phyloP scores from a whole-genome alignment of 2,888 invertebrate species.

The Phaedon cochleariae region DNA sequence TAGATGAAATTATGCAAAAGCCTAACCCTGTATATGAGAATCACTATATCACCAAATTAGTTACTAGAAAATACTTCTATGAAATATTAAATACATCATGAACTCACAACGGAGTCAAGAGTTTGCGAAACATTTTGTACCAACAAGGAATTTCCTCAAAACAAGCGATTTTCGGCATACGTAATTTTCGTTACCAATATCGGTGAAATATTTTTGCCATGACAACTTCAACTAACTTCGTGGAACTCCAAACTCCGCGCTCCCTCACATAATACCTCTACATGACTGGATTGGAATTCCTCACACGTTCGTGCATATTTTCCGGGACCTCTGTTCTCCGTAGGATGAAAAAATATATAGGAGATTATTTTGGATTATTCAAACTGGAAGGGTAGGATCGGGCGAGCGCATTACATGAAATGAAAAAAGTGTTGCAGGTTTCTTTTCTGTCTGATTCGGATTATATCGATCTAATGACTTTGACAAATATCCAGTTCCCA shows the following conservation, averaged over 20 bases:
- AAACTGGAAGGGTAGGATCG: too few species aligned
- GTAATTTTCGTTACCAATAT: not conserved
- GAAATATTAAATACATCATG: too few species aligned
- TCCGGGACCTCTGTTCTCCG: not conserved
- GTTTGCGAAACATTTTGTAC: not conserved
- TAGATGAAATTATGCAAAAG: too few species aligned
- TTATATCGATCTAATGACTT: too few species aligned
- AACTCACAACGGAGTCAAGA: not conserved
- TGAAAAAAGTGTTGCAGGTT: too few species aligned
- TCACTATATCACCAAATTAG: too few species aligned
- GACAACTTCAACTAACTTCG: not conserved
- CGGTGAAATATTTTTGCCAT: not conserved
- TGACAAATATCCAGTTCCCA: too few species aligned
- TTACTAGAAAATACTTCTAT: too few species aligned
- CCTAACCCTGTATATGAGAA: too few species aligned
- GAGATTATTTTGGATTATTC: not conserved
- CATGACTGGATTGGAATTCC: conserved; percentile 8
- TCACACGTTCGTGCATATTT: conserved; percentile 13
- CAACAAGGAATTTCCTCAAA: not conserved
- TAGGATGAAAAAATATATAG: conserved; percentile 2
- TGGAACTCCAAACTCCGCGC: not conserved
- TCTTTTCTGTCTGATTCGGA: too few species aligned
- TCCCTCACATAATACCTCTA: conserved; percentile 14
- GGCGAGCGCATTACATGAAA: too few species aligned
- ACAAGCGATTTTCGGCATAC: not conserved